Base-by-base conservation (phyloP, 2,888 invertebrate genomes). In the Melitaea athalia region DNA sequence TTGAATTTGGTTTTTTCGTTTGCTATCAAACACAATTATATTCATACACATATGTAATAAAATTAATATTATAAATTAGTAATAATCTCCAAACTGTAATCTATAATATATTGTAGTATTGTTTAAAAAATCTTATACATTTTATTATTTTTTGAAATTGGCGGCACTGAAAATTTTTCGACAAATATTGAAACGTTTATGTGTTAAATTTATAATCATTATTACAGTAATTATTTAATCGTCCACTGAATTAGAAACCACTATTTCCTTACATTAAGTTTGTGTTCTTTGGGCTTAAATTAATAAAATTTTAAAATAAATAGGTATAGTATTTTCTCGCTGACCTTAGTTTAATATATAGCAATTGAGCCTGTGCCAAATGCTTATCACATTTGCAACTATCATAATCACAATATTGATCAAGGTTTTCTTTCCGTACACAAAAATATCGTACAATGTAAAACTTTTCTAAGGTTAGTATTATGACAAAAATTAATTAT, bases 81-180 rank as follows among this genome's bases (percentile, higher is more conserved):
- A 33, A 33, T 33, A 33, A 33, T 33, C 33, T 33, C 4, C 24
- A 52, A 7, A 24, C 2, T 52, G 24, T 52, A 2, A 24, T 52
- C 10, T 1, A 8, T 52, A 11, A 10, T 31, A 3, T 8, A 57
- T 15, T 8, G 14, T 38, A 57, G 57, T 11, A 15, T 38, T 57
- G 6, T 10, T 53, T 8, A 57, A 57, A 53, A 38, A 38, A 11
- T 57, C 15, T 11, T 38, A 42, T 10, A 15, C 10, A 38, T 57
- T 15, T 57, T 57, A 57, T 57, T 57, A 57, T 57, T 17, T 38
- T 38, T 57, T 38, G 57, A 57, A n/a, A 57, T 57, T 57, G 57
- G 57, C 57, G 42, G 10, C 38, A 42, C 15, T 42, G 57, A 15
- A 15, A 42, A 38, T 15, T 33, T 10, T 57, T 57, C n/a, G n/a